These are phyloP conservation scores for Mactromeris polynyma DNA, from an alignment of 2,888 invertebrate species.

Conservation along the genomic window DNA sequence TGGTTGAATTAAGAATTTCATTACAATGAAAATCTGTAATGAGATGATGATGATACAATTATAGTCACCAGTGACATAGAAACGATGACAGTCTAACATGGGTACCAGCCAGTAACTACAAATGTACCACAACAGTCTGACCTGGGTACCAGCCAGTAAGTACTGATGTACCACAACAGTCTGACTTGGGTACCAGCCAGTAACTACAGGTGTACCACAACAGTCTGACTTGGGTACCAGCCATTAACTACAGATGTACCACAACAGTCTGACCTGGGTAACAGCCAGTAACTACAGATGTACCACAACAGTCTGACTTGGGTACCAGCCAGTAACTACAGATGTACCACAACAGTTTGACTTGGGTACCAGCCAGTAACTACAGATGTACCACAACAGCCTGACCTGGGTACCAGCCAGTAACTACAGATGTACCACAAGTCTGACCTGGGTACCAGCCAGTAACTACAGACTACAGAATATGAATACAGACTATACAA, in stretches of 20 bases:
- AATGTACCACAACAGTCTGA: no score
- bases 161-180: no score
- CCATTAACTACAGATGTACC: not conserved
- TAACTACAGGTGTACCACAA: no score
- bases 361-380: not conserved
- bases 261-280: no score
- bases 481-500: not conserved
- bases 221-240: conserved; percentile 3
- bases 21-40: not conserved
- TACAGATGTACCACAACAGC: no score
- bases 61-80: not conserved
- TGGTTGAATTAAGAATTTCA: not conserved
- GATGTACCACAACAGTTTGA: no score
- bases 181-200: conserved; percentile 4
- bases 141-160: not conserved
- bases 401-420: conserved; percentile 2
- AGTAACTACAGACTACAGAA: not conserved
- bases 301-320: no score
- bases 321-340: not conserved
- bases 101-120: not conserved
- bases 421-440: no score
- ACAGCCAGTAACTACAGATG: no score
- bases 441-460: conserved; percentile 12
- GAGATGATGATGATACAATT: not conserved
- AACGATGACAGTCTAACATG: not conserved